Evolutionary conservation across 2,888 invertebrate species (phyloP).

Genomic region (Polylopha cassiicola): DNA sequence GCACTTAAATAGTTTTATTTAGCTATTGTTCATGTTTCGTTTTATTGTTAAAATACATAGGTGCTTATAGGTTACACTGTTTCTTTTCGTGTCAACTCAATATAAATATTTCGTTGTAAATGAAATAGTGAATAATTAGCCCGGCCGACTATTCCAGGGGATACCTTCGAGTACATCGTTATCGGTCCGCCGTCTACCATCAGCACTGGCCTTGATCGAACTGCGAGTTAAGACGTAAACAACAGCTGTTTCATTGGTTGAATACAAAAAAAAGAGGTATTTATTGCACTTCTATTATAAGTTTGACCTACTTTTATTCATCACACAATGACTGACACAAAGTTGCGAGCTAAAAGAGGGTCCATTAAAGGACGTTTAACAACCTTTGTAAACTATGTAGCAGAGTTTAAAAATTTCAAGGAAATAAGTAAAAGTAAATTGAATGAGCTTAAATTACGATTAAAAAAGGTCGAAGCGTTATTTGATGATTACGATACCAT

Average conservation of each 20-base stretch:
- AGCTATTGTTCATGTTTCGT: no score
- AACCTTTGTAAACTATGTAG: not conserved
- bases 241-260: constrained; percentile 4
- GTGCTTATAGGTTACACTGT: not conserved
- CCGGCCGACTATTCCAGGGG: not conserved
- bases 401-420: not conserved
- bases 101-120: not conserved
- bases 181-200: not conserved
- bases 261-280: not conserved
- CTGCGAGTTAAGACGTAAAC: not conserved
- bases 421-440: not conserved
- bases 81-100: not conserved
- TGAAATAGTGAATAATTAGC: not conserved
- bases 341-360: not conserved
- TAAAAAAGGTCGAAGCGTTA: not conserved
- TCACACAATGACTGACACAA: constrained; percentile 2
- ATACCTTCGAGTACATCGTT: not conserved
- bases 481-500: constrained; percentile 5
- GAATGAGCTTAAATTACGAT: constrained; percentile 2
- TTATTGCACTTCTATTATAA: not conserved
- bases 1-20: no score
- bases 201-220: not conserved
- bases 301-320: not conserved
- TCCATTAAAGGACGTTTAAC: constrained; percentile 1
- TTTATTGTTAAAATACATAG: no score